Evolutionary conservation across 2,888 invertebrate species (phyloP), one percentile per base, ranked within the genome.

Genomic region (Eristalis pertinax): DNA sequence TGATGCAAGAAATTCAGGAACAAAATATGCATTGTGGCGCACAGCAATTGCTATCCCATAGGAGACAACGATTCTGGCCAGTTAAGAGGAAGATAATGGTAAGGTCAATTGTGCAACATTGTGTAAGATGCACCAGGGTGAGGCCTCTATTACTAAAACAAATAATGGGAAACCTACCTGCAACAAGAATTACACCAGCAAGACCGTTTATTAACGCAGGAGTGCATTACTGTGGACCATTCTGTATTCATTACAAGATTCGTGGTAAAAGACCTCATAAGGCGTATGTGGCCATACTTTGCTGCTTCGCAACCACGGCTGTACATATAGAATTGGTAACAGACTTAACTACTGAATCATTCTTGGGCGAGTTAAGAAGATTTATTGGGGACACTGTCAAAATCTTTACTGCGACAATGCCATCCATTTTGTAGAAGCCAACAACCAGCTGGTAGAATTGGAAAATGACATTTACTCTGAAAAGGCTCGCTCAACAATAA

Each of bases 211-310:
- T n/a, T n/a, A n/a, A n/a, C n/a, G n/a, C n/a, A n/a, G n/a, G n/a
- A n/a, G n/a, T n/a, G n/a, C n/a, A 2, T 72, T 4, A 11, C 60
- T 65, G 41, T 24, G 41, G 67, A 5, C 50, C 19, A 1, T 7
- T 68, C n/a, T 50, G 26, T n/a, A 38, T 32, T 2, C 75, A 75
- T n/a, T 65, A n/a, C 56, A 65, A 65, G 24, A 64, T 64, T 5
- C 38, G 65, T 3, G 65, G 65, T 7, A 56, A 65, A n/a, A 15
- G 13, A 4, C 75, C 75, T 13, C 19, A 22, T 2, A 56, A 65
- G 32, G 29, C 72, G 19, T 72, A 72, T 41, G 10, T 72, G 7
- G 72, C 72, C n/a, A n/a, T 72, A 22, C 35, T 65, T 58, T 65
- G 24, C 56, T 65, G 50, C 56, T 65, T 50, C 24, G 13, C 56